Percentiles rank a stretch among this genome's conserved stretches.
Conservation (phyloP, 2,797 vertebrate genomes). For the Diplodus sargus region DNA sequence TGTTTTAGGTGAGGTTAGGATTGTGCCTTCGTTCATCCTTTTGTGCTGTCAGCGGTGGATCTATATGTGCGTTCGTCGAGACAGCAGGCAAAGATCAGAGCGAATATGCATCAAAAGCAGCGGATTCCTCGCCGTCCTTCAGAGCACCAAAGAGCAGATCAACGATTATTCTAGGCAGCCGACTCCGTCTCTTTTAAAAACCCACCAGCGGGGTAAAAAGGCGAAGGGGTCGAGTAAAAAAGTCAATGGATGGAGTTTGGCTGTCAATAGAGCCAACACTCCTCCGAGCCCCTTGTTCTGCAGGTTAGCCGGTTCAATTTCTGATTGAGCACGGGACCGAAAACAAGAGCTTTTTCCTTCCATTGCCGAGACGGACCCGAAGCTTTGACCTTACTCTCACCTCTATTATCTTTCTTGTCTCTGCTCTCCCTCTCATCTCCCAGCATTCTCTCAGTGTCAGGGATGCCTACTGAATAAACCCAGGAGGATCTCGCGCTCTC, state of each 20-base stretch:
- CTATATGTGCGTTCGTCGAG: not conserved
- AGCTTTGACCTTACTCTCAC: slow-evolving; percentile 79
- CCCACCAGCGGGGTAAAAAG: slow-evolving; percentile 39
- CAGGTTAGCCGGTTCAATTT: slow-evolving; percentile 70
- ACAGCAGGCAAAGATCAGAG: not conserved
- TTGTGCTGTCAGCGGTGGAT: not conserved
- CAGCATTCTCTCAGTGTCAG: slow-evolving; percentile 65
- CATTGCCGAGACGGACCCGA: slow-evolving; percentile 60
- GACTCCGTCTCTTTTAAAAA: slow-evolving; percentile 55
- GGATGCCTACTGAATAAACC: slow-evolving; percentile 68
- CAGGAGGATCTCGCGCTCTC: slow-evolving; percentile 46
- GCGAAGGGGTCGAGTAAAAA: slow-evolving; percentile 51
- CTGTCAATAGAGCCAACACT: slow-evolving; percentile 73
- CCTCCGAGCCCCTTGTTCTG: slow-evolving; percentile 52
- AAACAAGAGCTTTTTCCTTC: slow-evolving; percentile 77
- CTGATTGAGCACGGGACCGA: slow-evolving; percentile 73
- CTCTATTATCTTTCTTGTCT: slow-evolving; percentile 80
- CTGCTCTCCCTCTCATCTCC: slow-evolving; percentile 74
- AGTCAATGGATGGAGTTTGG: slow-evolving; percentile 56
- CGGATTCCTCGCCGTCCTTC: slow-evolving; percentile 3
- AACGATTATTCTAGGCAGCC: slow-evolving; percentile 37
- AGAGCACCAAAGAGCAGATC: slow-evolving; percentile 38
- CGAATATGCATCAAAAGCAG: slow-evolving; percentile 2
- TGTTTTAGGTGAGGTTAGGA: not conserved
- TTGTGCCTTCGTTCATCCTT: slow-evolving; percentile 18